These are phyloP conservation scores for Ectemnius lituratus DNA, from an alignment of 2,888 invertebrate species.

Conservation along the genomic window DNA sequence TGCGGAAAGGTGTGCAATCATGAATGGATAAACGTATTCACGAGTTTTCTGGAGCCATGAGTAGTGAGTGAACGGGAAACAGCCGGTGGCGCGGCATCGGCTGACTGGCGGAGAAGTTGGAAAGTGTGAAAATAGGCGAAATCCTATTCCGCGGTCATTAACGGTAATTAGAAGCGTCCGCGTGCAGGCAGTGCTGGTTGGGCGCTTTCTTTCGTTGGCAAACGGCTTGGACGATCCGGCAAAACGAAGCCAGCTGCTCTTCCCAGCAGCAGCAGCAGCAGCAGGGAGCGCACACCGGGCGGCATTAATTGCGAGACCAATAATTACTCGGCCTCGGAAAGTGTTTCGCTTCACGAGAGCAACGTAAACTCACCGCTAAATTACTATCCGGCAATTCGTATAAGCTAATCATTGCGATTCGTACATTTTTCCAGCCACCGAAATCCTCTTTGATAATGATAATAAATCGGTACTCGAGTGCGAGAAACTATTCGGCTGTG, in stretches of 20 bases:
- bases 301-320: constrained; percentile 46
- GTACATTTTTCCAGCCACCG: constrained; percentile 26
- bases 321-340: constrained; percentile 43
- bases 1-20: too few relatives aligned
- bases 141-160: constrained; percentile 17
- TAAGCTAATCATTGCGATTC: constrained; percentile 37
- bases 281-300: too few relatives aligned
- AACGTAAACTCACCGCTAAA: constrained; percentile 20
- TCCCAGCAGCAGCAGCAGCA: constrained; percentile 8
- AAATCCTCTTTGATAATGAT: not conserved
- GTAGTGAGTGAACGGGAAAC: not conserved
- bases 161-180: constrained; percentile 36
- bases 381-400: constrained; percentile 8
- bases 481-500: too few relatives aligned
- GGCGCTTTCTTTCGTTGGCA: constrained; percentile 15
- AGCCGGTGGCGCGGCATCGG: not conserved
- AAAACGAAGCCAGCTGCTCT: constrained; percentile 27
- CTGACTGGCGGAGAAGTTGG: not conserved
- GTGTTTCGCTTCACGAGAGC: constrained; percentile 23
- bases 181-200: constrained; percentile 5
- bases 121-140: constrained; percentile 15
- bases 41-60: not conserved
- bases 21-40: too few relatives aligned
- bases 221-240: constrained; percentile 27
- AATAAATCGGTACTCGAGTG: constrained; percentile 1